Evolutionary conservation across 2,888 invertebrate genomes (phyloP), one percentile per base, ranked within the genome.

Genomic region (Drosophila anomelani): DNA sequence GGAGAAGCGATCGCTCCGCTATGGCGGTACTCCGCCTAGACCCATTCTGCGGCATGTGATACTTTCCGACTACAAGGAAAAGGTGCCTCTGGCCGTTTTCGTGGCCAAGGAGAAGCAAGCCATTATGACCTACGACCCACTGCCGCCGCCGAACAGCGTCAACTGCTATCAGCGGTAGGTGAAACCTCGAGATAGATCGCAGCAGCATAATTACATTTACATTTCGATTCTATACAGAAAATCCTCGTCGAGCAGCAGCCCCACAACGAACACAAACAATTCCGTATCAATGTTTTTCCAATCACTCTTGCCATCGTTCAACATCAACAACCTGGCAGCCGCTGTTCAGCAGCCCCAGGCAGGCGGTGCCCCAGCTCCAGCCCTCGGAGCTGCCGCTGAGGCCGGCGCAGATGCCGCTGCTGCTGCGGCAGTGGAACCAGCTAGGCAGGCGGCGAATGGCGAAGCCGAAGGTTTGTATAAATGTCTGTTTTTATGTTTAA

Each of bases 101-200:
- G 85, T 93, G 29, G 80, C 88, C 9, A 92, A 90, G 58, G 93
- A 93, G 70, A 92, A 91, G 41, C 91, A 92, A 59, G 91, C 92
- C 3, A 94, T 96, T 58, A 93, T 96, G 87, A 95, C 95, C 74
- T 95, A 96, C 88, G 97, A 97, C 92, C 97, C 97, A 7, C 92
- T 97, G 70, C 97, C 97, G 17, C 97, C 97, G 2, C 83, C 93
- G 44, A 96, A 97, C 92, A 95, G 96, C 0, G 94, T 96, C 34
- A 94, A 95, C 85, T 94, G 95, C 67, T 97, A 97, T 91, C 94
- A 94, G 55, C 94, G 94, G 92, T 93, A 73, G 34, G 59, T 66
- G 26, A 20, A 59, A 46, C 13, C 9, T 20, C 1, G 1, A 7
- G 3, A 10, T 12, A 29, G 12, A 6, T 17, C 0, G 13, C 51